Conservation (phyloP, 1,140 invertebrate species). For the Drosophila sp. region DNA sequence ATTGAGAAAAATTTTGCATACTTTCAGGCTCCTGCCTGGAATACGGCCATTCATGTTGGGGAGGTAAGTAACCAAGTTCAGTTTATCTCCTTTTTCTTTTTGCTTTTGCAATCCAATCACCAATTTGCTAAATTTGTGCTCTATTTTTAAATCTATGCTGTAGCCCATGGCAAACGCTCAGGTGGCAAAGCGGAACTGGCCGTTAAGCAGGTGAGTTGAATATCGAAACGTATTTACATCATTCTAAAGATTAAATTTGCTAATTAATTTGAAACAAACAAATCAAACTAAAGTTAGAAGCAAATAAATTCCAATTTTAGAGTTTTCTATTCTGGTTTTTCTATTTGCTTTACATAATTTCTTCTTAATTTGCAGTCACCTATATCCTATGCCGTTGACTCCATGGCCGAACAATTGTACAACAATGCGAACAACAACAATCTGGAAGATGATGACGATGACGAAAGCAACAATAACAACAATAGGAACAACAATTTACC, state of each 20-base stretch:
- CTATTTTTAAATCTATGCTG: background rate
- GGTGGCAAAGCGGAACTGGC: slow-evolving; percentile 41
- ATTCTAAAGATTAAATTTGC: too few relatives aligned
- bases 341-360: background rate
- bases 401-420: slow-evolving; percentile 53
- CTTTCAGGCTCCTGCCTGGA: slow-evolving; percentile 78
- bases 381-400: slow-evolving; percentile 37
- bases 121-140: slow-evolving; percentile 21
- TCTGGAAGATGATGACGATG: slow-evolving; percentile 36
- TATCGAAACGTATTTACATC: background rate
- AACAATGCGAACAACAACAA: slow-evolving; percentile 46
- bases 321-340: too few relatives aligned
- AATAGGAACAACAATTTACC: slow-evolving; percentile 31
- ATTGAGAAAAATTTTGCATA: slow-evolving; percentile 47
- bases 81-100: background rate
- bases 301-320: too few relatives aligned
- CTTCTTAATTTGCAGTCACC: slow-evolving; percentile 24
- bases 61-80: slow-evolving; percentile 61
- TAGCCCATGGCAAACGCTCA: slow-evolving; percentile 78
- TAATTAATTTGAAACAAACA: too few relatives aligned
- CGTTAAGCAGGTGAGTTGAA: slow-evolving; percentile 51
- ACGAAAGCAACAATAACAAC: slow-evolving; percentile 32
- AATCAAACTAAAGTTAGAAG: too few relatives aligned
- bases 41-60: slow-evolving; percentile 82
- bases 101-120: slow-evolving; percentile 9